phyloP scores from a whole-genome alignment of 2,113 vertebrate genomes.

The Heterochromis multidens region DNA sequence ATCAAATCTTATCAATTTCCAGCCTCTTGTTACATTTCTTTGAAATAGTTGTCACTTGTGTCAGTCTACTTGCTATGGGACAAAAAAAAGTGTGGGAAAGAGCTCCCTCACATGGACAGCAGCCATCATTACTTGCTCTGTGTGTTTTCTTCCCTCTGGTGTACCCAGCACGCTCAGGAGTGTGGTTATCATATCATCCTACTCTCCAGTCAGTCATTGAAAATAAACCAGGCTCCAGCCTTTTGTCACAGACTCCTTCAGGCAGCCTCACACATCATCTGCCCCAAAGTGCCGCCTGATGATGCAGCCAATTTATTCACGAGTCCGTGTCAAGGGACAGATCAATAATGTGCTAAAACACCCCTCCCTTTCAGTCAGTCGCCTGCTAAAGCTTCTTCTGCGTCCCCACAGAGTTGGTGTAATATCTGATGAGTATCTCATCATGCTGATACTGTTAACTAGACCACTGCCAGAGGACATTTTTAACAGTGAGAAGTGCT shows the following conservation, averaged over 20 bases:
- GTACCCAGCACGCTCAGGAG: background rate
- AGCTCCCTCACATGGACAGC: slow-evolving; percentile 62
- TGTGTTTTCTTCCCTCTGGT: background rate
- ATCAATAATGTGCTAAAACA: slow-evolving; percentile 46
- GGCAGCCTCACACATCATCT: slow-evolving; percentile 37
- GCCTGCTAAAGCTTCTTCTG: background rate
- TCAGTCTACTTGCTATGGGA: background rate
- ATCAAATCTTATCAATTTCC: background rate
- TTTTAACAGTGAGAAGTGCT: background rate
- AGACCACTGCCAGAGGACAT: slow-evolving; percentile 6
- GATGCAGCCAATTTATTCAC: slow-evolving; percentile 25
- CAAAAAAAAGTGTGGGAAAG: slow-evolving; percentile 13
- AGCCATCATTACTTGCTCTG: background rate
- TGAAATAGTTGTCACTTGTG: background rate
- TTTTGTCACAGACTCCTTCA: slow-evolving; percentile 3
- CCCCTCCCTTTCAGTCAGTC: background rate
- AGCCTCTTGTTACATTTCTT: background rate
- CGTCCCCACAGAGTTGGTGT: background rate
- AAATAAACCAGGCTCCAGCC: background rate
- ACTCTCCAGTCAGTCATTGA: background rate
- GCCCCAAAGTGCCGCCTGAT: slow-evolving; percentile 16
- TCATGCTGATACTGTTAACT: background rate
- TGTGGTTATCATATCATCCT: background rate
- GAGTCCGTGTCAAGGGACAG: slow-evolving; percentile 21
- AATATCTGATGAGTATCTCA: slow-evolving; percentile 17